Percentiles rank a stretch among this genome's conserved stretches.
Conservation (phyloP, 92 coral and sea anemone species). For the Phenganax stokvisi region DNA sequence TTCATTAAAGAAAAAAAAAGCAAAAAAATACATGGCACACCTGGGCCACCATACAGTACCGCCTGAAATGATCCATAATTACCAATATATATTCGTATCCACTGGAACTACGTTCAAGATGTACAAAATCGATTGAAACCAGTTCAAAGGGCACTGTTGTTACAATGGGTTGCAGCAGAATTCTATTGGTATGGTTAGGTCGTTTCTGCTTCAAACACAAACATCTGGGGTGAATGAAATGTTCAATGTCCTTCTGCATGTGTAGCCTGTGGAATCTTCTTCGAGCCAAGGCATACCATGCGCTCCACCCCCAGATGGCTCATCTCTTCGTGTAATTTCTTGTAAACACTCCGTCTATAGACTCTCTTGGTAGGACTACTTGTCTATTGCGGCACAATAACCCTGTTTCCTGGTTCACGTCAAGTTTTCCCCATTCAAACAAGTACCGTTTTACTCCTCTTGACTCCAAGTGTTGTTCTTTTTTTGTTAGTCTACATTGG, state of each 20-base stretch:
- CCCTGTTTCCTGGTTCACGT: slow-evolving; percentile 17
- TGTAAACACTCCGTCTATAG: slow-evolving; percentile 6
- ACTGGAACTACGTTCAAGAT: slow-evolving; percentile 41
- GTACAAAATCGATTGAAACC: slow-evolving; percentile 43
- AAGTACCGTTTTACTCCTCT: slow-evolving; percentile 24
- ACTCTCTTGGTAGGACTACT: slow-evolving; percentile 25
- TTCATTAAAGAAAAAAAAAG: no score
- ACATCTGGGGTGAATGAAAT: slow-evolving; percentile 39
- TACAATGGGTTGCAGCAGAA: slow-evolving; percentile 29
- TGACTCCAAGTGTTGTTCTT: slow-evolving; percentile 22
- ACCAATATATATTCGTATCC: slow-evolving; percentile 46
- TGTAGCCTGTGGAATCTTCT: slow-evolving; percentile 41
- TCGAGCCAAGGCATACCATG: slow-evolving; percentile 34
- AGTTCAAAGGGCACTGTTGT: slow-evolving; percentile 51
- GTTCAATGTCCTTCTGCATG: slow-evolving; percentile 42
- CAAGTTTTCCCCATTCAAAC: slow-evolving; percentile 28
- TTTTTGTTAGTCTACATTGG: not conserved
- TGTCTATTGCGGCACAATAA: slow-evolving; percentile 25
- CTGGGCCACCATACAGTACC: slow-evolving; percentile 40
- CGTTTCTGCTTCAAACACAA: slow-evolving; percentile 43
- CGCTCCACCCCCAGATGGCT: slow-evolving; percentile 35
- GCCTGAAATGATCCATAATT: slow-evolving; percentile 44
- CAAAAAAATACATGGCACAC: not conserved
- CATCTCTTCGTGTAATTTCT: slow-evolving; percentile 39
- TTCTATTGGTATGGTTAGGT: slow-evolving; percentile 26